A percentile compares a stretch with the other conserved stretches of the same genome.
Conservation (phyloP, 1,140 invertebrate genomes). For the Ectropis grisescens region DNA sequence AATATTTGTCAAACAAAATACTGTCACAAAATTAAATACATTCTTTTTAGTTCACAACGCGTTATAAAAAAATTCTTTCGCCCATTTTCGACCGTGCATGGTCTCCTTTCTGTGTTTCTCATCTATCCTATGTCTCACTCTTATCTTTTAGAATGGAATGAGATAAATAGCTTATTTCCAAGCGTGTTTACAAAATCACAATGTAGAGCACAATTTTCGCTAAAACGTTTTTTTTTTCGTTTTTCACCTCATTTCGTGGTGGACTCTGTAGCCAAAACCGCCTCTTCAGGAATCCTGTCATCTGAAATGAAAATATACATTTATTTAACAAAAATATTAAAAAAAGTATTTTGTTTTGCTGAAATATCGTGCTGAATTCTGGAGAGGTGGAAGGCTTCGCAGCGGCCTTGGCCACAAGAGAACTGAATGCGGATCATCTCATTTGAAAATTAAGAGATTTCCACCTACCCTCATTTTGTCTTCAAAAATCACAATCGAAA, state of each 20-base stretch:
- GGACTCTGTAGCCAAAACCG: slow-evolving; percentile 42
- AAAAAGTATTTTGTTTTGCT: neutral
- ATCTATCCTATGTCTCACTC: slow-evolving; percentile 7
- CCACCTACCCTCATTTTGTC: too few species aligned
- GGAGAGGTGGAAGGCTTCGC: too few species aligned
- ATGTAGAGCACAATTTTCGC: slow-evolving; percentile 28
- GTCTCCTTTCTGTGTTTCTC: slow-evolving; percentile 7
- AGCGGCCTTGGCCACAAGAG: too few species aligned
- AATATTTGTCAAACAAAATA: too few species aligned
- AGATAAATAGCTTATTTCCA: slow-evolving; percentile 9
- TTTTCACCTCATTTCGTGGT: slow-evolving; percentile 47
- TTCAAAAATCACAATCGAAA: too few species aligned
- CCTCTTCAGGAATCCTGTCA: slow-evolving; percentile 61
- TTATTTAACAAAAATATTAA: neutral
- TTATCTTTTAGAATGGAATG: slow-evolving; percentile 16
- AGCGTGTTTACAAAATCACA: slow-evolving; percentile 22
- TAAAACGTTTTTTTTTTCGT: slow-evolving; percentile 22
- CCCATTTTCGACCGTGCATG: slow-evolving; percentile 14
- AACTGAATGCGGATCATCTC: too few species aligned
- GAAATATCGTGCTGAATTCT: too few species aligned
- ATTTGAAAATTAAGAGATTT: too few species aligned
- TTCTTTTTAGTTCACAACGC: slow-evolving; percentile 52
- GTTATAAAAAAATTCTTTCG: slow-evolving; percentile 43
- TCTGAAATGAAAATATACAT: slow-evolving; percentile 40
- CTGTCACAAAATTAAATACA: slow-evolving; percentile 34